phyloP scores from a whole-genome alignment of 2,113 vertebrate genomes.

The Atlantisia rogersi region DNA sequence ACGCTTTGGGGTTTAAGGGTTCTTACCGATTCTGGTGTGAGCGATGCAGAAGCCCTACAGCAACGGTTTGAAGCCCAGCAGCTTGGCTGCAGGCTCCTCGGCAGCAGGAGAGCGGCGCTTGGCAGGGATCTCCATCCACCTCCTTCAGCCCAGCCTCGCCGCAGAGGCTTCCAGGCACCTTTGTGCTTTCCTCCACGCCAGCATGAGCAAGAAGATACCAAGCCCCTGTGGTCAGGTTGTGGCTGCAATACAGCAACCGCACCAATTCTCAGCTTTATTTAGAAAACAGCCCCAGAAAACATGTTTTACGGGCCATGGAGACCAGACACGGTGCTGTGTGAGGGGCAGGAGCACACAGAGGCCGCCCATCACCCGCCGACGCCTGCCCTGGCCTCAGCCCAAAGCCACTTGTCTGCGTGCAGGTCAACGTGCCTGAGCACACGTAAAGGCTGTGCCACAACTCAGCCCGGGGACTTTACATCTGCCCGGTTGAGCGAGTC shows the following conservation, averaged over 20 bases:
- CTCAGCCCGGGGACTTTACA: not conserved
- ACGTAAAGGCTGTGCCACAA: not conserved
- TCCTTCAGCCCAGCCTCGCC: fast-evolving
- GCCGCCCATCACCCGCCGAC: fast-evolving
- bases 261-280: not conserved
- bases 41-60: not conserved
- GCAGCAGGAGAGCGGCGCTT: fast-evolving
- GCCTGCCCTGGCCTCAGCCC: not conserved
- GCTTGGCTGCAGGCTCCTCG: fast-evolving
- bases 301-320: not conserved
- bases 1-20: not conserved
- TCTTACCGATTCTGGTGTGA: not conserved
- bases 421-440: not conserved
- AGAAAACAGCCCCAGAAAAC: not conserved
- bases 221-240: not conserved
- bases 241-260: not conserved
- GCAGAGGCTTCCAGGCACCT: not conserved
- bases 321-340: fast-evolving
- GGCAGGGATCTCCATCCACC: not conserved
- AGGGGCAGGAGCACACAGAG: fast-evolving
- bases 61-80: not conserved
- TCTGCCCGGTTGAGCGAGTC: not conserved
- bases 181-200: not conserved
- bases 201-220: not conserved
- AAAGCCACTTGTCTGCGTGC: not conserved